Evolutionary conservation across 2,797 vertebrate genomes (phyloP).

Genomic region (Antennarius maculatus): DNA sequence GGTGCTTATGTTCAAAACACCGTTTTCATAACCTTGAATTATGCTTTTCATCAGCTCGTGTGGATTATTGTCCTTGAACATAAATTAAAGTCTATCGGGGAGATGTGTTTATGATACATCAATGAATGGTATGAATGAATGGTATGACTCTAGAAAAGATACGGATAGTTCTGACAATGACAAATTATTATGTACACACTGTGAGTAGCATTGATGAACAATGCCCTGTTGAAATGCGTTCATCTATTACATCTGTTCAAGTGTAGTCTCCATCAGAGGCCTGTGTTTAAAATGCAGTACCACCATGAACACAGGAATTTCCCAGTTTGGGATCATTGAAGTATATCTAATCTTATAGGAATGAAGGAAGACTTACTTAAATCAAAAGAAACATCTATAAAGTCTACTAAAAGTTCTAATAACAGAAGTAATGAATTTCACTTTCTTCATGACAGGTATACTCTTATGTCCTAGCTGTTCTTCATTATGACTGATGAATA

Average conservation of each 20-base stretch:
- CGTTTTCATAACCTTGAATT: constrained; percentile 7
- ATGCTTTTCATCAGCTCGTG: background rate
- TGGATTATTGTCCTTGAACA: background rate
- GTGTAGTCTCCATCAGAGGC: background rate
- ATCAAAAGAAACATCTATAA: background rate
- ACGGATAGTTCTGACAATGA: constrained; percentile 13
- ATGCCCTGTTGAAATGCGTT: background rate
- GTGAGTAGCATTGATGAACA: background rate
- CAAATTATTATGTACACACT: constrained; percentile 19
- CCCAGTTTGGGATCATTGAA: no score
- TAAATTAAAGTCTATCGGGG: constrained; percentile 6
- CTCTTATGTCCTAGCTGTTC: background rate
- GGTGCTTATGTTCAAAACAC: constrained; percentile 11
- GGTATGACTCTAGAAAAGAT: constrained; percentile 12
- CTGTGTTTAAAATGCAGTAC: background rate
- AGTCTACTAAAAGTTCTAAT: background rate
- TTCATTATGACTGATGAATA: background rate
- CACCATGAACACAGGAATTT: background rate
- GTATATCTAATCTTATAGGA: no score
- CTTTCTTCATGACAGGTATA: background rate
- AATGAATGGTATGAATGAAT: background rate
- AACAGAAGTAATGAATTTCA: background rate
- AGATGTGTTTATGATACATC: background rate
- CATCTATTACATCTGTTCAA: background rate
- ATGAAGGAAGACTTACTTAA: no score